phyloP scores from a whole-genome alignment of 2,113 vertebrate genomes.

The Corythornis cristatus region DNA sequence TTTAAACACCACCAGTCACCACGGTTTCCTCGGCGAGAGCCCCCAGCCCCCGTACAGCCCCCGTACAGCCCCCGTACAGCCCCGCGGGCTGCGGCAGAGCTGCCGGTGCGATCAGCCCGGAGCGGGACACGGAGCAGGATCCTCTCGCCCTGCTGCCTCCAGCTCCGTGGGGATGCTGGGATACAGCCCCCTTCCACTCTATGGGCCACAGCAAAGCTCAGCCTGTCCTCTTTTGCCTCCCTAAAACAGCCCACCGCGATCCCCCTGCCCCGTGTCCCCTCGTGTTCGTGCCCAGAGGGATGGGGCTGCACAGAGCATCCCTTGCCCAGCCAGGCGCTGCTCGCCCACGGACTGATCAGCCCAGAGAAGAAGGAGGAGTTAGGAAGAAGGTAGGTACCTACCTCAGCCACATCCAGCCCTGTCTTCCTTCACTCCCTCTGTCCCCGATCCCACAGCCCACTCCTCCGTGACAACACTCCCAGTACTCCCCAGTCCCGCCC shows the following conservation, averaged over 20 bases:
- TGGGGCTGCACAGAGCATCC: neutral
- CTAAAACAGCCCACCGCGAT: rapidly evolving
- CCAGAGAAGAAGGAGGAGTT: neutral
- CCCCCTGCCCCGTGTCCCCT: neutral
- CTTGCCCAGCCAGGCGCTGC: neutral
- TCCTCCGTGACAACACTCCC: neutral
- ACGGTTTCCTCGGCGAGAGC: rapidly evolving
- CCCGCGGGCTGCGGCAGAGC: neutral
- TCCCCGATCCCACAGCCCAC: neutral
- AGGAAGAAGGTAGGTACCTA: neutral
- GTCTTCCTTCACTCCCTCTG: neutral
- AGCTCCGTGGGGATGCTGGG: neutral
- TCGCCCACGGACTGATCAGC: neutral
- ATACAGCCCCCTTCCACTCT: rapidly evolving
- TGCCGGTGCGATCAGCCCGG: rapidly evolving
- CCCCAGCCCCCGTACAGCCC: neutral
- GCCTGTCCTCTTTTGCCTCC: neutral
- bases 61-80: no score
- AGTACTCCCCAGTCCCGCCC: constrained; percentile 34
- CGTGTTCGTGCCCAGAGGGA: neutral
- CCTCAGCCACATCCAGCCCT: neutral
- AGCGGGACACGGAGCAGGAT: rapidly evolving
- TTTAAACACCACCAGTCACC: neutral
- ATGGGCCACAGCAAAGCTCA: neutral
- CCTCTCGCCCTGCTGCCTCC: neutral